A percentile compares a stretch with the other conserved stretches of the same genome.
These are phyloP conservation scores for Xylota sylvarum DNA, from an alignment of 2,888 invertebrate species.

Conservation along the genomic window DNA sequence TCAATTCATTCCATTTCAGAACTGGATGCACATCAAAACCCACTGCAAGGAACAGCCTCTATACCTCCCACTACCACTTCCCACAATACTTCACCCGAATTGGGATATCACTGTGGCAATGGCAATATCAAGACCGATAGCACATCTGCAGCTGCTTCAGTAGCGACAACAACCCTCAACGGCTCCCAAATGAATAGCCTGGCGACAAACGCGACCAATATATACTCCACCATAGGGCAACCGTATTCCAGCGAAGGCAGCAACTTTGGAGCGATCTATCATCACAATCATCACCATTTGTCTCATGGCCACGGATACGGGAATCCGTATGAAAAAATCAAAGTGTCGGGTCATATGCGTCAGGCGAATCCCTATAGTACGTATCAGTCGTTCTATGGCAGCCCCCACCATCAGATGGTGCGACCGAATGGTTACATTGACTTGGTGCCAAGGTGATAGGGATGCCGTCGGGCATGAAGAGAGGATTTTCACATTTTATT, in stretches of 20 bases:
- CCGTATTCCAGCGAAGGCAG: slow-evolving; percentile 83
- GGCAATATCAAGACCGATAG: slow-evolving; percentile 64
- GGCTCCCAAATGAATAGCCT: slow-evolving; percentile 75
- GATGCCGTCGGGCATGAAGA: not conserved
- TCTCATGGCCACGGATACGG: slow-evolving; percentile 80
- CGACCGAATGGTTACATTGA: slow-evolving; percentile 84
- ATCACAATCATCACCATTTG: slow-evolving; percentile 82
- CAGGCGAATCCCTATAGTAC: slow-evolving; percentile 82
- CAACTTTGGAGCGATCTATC: slow-evolving; percentile 85
- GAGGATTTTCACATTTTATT: slow-evolving; percentile 18
- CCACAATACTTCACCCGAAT: slow-evolving; percentile 83
- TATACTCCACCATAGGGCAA: slow-evolving; percentile 83
- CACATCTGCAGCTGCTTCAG: slow-evolving; percentile 63
- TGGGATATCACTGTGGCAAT: slow-evolving; percentile 77
- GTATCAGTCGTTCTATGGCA: slow-evolving; percentile 83
- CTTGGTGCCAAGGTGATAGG: slow-evolving; percentile 83
- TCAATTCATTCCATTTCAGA: slow-evolving; percentile 77
- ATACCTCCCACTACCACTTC: slow-evolving; percentile 78
- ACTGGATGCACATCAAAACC: slow-evolving; percentile 80
- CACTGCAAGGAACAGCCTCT: slow-evolving; percentile 65
- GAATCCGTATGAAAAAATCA: slow-evolving; percentile 84
- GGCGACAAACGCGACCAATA: slow-evolving; percentile 80
- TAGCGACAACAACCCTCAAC: slow-evolving; percentile 70
- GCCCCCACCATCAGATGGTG: slow-evolving; percentile 82
- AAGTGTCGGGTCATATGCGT: slow-evolving; percentile 79